Evolutionary conservation across 2,797 vertebrate species (phyloP).

Genomic region (Gadopsis marmoratus): DNA sequence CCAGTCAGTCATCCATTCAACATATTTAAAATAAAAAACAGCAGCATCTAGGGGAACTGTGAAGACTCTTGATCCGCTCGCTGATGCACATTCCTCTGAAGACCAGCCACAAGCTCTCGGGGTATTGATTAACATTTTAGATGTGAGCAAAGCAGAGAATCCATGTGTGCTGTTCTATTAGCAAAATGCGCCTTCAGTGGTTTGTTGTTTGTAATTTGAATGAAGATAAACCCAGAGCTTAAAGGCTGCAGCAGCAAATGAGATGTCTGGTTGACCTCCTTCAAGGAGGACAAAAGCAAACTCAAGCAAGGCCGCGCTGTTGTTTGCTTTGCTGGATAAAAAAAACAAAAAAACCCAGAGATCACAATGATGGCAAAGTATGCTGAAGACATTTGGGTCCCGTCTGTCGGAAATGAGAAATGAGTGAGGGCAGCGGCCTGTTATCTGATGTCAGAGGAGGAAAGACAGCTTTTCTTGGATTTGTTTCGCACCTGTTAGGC

Average conservation of each 20-base stretch:
- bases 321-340: slow-evolving; percentile 47
- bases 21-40: slow-evolving; percentile 10
- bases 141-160: slow-evolving; percentile 50
- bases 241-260: slow-evolving; percentile 37
- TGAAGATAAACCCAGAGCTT: slow-evolving; percentile 43
- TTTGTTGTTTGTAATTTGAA: slow-evolving; percentile 61
- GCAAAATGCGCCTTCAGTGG: slow-evolving; percentile 39
- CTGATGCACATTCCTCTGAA: slow-evolving; percentile 52
- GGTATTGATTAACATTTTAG: slow-evolving; percentile 74
- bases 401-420: slow-evolving; percentile 9
- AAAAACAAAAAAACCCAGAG: not conserved
- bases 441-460: slow-evolving; percentile 43
- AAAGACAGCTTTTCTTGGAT: slow-evolving; percentile 30
- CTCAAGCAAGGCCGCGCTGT: slow-evolving; percentile 17
- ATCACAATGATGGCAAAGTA: slow-evolving; percentile 25
- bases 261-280: slow-evolving; percentile 47
- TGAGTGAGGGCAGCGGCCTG: slow-evolving; percentile 8
- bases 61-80: slow-evolving; percentile 34
- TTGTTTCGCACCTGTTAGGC: slow-evolving; percentile 45
- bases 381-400: slow-evolving; percentile 29
- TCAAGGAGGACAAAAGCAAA: slow-evolving; percentile 47
- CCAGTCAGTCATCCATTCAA: slow-evolving; percentile 35
- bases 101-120: slow-evolving; percentile 34
- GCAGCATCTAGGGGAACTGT: not conserved
- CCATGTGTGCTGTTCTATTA: slow-evolving; percentile 48